Evolutionary conservation across 2,888 invertebrate species (phyloP).

Genomic region (Nowickia ferox): DNA sequence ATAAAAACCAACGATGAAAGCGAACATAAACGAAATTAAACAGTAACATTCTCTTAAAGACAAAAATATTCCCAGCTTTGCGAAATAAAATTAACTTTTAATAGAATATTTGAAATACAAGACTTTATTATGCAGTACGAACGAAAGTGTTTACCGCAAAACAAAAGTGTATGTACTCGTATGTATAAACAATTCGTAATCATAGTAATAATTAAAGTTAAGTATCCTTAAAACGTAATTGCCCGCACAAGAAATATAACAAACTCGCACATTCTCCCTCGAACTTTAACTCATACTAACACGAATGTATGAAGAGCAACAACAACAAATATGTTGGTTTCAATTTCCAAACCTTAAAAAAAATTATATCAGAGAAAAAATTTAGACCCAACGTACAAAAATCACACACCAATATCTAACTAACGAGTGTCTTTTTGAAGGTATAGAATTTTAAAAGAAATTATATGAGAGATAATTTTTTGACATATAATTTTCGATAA

Average conservation of each 20-base stretch:
- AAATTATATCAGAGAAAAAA: not conserved
- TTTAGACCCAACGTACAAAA: slow-evolving; percentile 26
- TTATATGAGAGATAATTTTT: no score
- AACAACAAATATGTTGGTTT: slow-evolving; percentile 7
- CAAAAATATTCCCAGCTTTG: not conserved
- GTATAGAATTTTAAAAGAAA: no score
- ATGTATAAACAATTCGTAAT: slow-evolving; percentile 10
- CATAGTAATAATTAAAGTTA: slow-evolving; percentile 51
- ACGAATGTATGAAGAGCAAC: not conserved
- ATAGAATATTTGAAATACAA: not conserved
- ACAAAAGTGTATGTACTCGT: not conserved
- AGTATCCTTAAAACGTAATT: slow-evolving; percentile 45
- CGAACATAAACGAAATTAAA: no score
- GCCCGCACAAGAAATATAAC: slow-evolving; percentile 20
- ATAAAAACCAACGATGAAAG: no score
- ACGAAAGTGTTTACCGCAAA: not conserved
- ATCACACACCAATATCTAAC: slow-evolving; percentile 1
- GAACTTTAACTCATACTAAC: not conserved
- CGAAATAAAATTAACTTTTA: slow-evolving; percentile 17
- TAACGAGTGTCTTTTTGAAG: no score
- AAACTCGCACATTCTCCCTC: not conserved
- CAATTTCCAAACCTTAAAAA: not conserved
- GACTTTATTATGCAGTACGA: not conserved
- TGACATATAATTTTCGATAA: no score
- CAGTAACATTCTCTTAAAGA: not conserved